These are phyloP conservation scores for Strigamia transsilvanica DNA, from an alignment of 2,888 invertebrate species.

Conservation along the genomic window DNA sequence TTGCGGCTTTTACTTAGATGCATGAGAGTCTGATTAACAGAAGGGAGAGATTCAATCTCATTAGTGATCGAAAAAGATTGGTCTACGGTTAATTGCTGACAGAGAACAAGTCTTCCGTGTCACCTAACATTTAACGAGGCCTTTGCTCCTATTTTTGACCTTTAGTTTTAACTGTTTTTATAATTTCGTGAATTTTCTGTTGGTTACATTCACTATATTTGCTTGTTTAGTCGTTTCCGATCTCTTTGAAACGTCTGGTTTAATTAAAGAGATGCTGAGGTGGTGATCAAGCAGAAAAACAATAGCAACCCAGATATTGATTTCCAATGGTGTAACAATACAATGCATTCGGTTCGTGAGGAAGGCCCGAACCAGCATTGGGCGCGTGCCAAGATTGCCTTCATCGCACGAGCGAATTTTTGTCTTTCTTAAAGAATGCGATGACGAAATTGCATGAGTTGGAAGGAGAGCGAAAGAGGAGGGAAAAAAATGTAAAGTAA, in stretches of 20 bases:
- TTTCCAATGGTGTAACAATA: constrained; percentile 30
- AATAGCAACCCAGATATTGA: not conserved
- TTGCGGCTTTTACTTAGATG: constrained; percentile 26
- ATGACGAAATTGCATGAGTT: constrained; percentile 3
- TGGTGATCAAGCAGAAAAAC: not conserved
- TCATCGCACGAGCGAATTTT: constrained; percentile 30
- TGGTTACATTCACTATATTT: not conserved
- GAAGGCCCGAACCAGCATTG: not conserved
- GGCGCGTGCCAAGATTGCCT: constrained; percentile 26
- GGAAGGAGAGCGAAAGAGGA: not conserved
- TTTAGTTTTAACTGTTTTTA: not conserved
- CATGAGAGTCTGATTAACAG: constrained; percentile 14
- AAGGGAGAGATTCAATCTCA: constrained; percentile 15
- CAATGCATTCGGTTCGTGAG: not conserved
- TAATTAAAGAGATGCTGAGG: constrained; percentile 9
- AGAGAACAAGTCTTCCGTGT: constrained; percentile 1
- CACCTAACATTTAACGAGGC: constrained; percentile 1
- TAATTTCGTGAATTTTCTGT: not conserved
- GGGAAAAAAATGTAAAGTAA: not conserved
- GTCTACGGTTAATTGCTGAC: constrained; percentile 16
- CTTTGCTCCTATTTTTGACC: not conserved
- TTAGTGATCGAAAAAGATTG: constrained; percentile 26
- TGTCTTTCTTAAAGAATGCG: constrained; percentile 30
- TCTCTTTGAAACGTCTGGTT: not conserved
- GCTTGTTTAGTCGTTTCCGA: not conserved